Evolutionary conservation across 2,888 invertebrate genomes (phyloP).

Genomic region (Erpobdella octoculata): DNA sequence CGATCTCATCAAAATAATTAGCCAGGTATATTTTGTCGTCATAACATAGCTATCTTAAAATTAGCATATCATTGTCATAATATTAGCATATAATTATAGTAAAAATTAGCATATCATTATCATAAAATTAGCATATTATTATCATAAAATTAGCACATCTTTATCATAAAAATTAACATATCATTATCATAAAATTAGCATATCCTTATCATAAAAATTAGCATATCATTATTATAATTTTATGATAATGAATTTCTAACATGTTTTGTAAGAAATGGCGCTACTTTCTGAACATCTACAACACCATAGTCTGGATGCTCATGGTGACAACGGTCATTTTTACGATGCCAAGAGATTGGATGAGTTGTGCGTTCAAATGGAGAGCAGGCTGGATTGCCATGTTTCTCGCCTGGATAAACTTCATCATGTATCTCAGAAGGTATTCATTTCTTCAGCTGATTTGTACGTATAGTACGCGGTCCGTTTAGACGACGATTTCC

Average conservation of each 20-base stretch:
- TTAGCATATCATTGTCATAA: background rate
- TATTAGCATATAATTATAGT: background rate
- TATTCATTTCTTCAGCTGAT: no score
- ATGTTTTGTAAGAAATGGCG: constrained; percentile 29
- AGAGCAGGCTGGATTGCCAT: constrained; percentile 43
- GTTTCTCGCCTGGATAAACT: constrained; percentile 40
- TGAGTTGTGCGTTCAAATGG: constrained; percentile 39
- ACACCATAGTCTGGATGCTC: constrained; percentile 37
- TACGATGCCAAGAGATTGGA: constrained; percentile 38
- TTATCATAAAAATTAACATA: background rate
- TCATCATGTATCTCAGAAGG: constrained; percentile 41
- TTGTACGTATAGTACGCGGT: no score
- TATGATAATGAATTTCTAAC: background rate
- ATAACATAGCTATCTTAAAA: background rate
- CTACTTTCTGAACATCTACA: constrained; percentile 38
- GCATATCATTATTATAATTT: background rate
- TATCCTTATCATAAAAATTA: background rate
- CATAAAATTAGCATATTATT: background rate
- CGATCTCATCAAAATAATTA: constrained; percentile 36
- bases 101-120: background rate
- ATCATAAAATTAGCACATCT: background rate
- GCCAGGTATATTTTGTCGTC: constrained; percentile 32
- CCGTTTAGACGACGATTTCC: no score
- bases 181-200: background rate
- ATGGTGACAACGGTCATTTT: constrained; percentile 36